Evolutionary conservation across 2,888 invertebrate genomes (phyloP).

Genomic region (Metopia argyrocephala): DNA sequence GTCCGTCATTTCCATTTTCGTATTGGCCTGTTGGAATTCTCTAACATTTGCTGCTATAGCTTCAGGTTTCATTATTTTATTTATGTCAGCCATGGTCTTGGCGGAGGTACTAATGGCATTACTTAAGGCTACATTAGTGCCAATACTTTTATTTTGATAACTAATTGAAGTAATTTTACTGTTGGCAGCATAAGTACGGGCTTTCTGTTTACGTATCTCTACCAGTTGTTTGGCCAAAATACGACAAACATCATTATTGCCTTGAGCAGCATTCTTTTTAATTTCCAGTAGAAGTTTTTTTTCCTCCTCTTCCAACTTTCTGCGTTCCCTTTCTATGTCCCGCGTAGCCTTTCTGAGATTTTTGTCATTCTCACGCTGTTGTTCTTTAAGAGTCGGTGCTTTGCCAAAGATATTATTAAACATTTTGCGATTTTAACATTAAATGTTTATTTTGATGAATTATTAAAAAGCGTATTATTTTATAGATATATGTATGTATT

Average conservation of each 20-base stretch:
- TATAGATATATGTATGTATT: neutral
- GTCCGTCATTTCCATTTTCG: constrained; percentile 96
- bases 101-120: constrained; percentile 93
- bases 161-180: constrained; percentile 89
- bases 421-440: constrained; percentile 66
- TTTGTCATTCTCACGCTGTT: constrained; percentile 90
- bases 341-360: constrained; percentile 88
- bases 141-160: constrained; percentile 92
- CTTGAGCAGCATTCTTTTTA: constrained; percentile 91
- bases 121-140: constrained; percentile 91
- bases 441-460: neutral
- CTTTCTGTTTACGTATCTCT: constrained; percentile 91
- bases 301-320: constrained; percentile 91
- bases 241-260: constrained; percentile 90
- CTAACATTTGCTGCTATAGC: constrained; percentile 90
- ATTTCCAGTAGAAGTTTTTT: constrained; percentile 95
- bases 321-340: constrained; percentile 90
- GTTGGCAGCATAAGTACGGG: constrained; percentile 88
- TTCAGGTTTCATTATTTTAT: constrained; percentile 91
- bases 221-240: constrained; percentile 94
- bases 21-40: constrained; percentile 89
- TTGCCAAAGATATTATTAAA: constrained; percentile 81
- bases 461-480: neutral
- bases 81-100: constrained; percentile 93
- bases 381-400: constrained; percentile 85